Conservation (phyloP, 2,797 vertebrate species). For the Morelia viridis region DNA sequence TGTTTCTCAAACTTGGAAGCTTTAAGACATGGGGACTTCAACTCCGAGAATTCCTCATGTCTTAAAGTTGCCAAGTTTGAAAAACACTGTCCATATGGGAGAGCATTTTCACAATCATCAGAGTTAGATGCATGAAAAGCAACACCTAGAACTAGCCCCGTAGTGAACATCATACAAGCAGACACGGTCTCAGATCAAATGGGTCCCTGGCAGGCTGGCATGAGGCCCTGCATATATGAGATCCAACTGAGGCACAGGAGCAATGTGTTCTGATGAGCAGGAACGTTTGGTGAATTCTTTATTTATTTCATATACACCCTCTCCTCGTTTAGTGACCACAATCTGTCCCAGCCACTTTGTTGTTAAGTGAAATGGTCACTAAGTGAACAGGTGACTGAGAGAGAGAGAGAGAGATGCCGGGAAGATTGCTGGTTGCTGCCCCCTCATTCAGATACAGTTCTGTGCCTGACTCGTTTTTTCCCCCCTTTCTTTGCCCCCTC, state of each 20-base stretch:
- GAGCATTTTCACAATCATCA: not conserved
- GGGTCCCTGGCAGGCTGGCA: not conserved
- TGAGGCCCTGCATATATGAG: no score
- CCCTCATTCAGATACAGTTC: no score
- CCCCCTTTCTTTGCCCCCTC: no score
- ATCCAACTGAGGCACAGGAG: not conserved
- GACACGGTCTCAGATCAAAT: not conserved
- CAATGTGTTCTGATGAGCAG: not conserved
- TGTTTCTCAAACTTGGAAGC: no score
- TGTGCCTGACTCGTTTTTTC: no score
- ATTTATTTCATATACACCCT: not conserved
- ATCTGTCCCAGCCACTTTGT: no score
- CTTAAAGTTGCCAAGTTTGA: not conserved
- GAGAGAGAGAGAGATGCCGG: no score
- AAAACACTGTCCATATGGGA: not conserved
- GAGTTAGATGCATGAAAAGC: not conserved
- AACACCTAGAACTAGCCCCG: not conserved
- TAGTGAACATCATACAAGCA: not conserved
- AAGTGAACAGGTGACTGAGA: no score
- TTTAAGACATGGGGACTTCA: no score
- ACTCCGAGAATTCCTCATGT: not conserved
- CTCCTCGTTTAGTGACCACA: no score
- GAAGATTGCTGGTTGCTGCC: no score
- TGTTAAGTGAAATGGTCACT: no score
- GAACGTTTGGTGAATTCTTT: not conserved